Conservation (phyloP, 2,113 vertebrate genomes). For the Rhinolophus ferrumequinum region DNA sequence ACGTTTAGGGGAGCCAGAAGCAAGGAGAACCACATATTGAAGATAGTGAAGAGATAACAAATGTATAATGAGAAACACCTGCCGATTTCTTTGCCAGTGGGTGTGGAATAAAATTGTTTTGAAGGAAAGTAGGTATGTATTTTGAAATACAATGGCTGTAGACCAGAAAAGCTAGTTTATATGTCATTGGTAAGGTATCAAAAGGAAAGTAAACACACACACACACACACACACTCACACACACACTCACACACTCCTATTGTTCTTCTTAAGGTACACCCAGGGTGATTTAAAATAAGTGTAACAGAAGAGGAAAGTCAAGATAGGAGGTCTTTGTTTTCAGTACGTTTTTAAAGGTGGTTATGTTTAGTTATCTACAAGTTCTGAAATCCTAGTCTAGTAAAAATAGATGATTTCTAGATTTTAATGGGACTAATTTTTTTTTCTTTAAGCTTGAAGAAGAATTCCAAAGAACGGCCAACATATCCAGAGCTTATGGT, state of each 20-base stretch:
- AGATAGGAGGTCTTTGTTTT: not conserved
- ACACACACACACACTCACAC: not conserved
- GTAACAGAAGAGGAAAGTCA: not conserved
- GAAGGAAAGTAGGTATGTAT: not conserved
- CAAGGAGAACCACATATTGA: not conserved
- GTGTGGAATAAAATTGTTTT: not conserved
- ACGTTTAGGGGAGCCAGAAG: not conserved
- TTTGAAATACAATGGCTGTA: not conserved
- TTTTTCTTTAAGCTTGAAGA: slow-evolving; percentile 93
- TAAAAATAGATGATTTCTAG: slow-evolving; percentile 33
- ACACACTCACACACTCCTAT: too few relatives aligned
- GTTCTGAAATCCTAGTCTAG: slow-evolving; percentile 25
- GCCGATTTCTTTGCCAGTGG: not conserved
- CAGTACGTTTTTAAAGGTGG: not conserved
- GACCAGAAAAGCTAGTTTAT: not conserved
- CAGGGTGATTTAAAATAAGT: not conserved
- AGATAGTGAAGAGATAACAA: not conserved
- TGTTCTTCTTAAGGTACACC: not conserved
- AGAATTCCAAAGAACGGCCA: slow-evolving; percentile 98
- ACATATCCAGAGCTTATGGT: slow-evolving; percentile 99
- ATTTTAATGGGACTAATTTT: slow-evolving; percentile 33
- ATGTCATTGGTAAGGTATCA: not conserved
- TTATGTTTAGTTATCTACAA: not conserved
- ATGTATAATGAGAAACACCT: not conserved
- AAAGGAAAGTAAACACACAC: not conserved